Conservation (phyloP, 2,113 vertebrate genomes). For the Orientallactaga bullata region DNA sequence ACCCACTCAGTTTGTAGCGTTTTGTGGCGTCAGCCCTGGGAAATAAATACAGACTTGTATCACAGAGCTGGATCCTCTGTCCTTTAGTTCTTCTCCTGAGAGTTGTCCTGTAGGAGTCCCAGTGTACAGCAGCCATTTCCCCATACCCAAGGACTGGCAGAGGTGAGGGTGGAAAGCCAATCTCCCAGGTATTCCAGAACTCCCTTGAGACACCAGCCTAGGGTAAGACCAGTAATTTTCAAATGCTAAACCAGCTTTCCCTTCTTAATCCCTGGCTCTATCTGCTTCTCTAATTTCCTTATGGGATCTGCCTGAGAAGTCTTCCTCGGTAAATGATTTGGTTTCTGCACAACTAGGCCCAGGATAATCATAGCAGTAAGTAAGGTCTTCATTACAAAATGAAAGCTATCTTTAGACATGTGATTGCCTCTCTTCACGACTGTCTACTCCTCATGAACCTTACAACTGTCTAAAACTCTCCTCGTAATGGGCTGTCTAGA, state of each 20-base stretch:
- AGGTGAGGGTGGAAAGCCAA: background rate
- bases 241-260: background rate
- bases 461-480: conserved; percentile 43
- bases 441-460: conserved; percentile 5
- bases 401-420: conserved; percentile 40
- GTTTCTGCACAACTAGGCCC: background rate
- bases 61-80: background rate
- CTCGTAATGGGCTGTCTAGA: conserved; percentile 55
- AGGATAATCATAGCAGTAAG: background rate
- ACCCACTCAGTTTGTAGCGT: background rate
- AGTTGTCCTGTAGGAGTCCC: background rate
- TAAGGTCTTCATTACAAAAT: conserved; percentile 33
- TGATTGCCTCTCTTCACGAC: conserved; percentile 22
- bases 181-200: background rate
- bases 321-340: background rate
- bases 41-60: background rate
- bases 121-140: background rate
- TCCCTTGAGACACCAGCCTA: background rate
- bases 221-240: background rate
- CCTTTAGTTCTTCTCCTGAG: background rate
- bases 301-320: background rate
- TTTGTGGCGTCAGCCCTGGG: background rate
- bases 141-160: background rate
- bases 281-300: background rate
- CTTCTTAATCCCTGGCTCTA: background rate